Conservation (phyloP, 2,113 vertebrate genomes). For the Platysternon megacephalum region DNA sequence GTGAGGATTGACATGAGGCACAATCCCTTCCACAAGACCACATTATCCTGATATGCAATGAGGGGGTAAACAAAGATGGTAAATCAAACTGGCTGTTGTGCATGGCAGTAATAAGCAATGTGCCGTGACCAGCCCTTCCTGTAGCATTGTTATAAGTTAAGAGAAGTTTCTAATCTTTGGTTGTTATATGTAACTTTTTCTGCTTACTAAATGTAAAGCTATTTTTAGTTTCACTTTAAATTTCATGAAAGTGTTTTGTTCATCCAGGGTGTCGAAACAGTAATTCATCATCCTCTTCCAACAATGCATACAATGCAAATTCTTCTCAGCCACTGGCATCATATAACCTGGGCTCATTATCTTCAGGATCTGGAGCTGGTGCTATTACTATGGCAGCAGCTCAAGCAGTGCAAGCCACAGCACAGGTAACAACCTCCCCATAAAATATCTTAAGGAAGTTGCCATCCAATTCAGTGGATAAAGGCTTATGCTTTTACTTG, state of each 20-base stretch:
- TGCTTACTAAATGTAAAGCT: conserved; percentile 66
- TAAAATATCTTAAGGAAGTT: conserved; percentile 38
- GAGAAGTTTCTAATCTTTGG: conserved; percentile 14
- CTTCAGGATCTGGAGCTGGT: conserved; percentile 92
- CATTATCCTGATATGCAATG: not conserved
- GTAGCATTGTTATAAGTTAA: not conserved
- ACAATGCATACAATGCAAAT: conserved; percentile 92
- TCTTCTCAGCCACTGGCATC: conserved; percentile 93
- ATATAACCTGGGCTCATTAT: conserved; percentile 93
- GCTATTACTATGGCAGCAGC: conserved; percentile 99
- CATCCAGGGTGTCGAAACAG: conserved; percentile 92
- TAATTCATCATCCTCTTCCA: conserved; percentile 89
- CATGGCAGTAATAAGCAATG: not conserved
- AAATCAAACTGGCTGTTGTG: not conserved
- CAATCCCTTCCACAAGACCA: not conserved
- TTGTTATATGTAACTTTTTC: conserved; percentile 48
- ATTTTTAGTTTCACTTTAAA: conserved; percentile 70
- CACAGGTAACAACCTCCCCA: conserved; percentile 84
- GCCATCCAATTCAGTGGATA: conserved; percentile 74
- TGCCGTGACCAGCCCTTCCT: not conserved
- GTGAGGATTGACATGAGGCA: not conserved
- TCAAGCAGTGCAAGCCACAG: conserved; percentile 98
- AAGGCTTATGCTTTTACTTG: conserved; percentile 56
- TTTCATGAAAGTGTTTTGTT: conserved; percentile 78
- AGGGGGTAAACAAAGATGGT: not conserved